Evolutionary conservation across 1,140 invertebrate species (phyloP).

Genomic region (Lucilia cuprina): DNA sequence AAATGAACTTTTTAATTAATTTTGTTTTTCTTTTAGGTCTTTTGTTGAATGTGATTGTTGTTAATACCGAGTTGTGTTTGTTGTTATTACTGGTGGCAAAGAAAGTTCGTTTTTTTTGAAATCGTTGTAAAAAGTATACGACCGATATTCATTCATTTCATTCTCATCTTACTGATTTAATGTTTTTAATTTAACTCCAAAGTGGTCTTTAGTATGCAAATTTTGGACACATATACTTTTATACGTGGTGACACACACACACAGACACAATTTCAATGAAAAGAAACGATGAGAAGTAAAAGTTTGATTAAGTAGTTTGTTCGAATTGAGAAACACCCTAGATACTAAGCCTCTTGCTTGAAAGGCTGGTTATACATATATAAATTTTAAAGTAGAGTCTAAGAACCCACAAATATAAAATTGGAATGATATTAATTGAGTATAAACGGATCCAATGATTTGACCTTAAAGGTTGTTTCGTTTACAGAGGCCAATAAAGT

Average conservation of each 20-base stretch:
- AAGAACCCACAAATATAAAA: too few relatives aligned
- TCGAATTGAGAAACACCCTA: too few relatives aligned
- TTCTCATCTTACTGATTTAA: neutral
- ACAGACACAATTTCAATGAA: neutral
- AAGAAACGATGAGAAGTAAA: neutral
- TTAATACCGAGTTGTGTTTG: neutral
- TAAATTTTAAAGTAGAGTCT: too few relatives aligned
- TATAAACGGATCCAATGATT: too few relatives aligned
- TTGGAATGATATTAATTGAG: too few relatives aligned
- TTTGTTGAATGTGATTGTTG: neutral
- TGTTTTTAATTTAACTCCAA: constrained; percentile 22
- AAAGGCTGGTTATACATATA: too few relatives aligned
- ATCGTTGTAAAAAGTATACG: neutral
- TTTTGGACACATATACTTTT: neutral
- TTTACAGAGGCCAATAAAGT: too few relatives aligned
- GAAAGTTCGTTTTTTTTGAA: neutral
- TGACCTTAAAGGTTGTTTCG: too few relatives aligned
- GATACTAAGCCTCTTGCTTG: too few relatives aligned
- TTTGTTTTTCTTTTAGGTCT: neutral
- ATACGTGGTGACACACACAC: too few relatives aligned
- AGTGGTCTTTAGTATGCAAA: constrained; percentile 24
- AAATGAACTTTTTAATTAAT: constrained; percentile 32
- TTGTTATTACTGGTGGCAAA: constrained; percentile 16
- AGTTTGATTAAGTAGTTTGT: neutral
- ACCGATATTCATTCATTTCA: constrained; percentile 8